Evolutionary conservation across 2,113 vertebrate species (phyloP).

Genomic region (Zapus hudsonius): DNA sequence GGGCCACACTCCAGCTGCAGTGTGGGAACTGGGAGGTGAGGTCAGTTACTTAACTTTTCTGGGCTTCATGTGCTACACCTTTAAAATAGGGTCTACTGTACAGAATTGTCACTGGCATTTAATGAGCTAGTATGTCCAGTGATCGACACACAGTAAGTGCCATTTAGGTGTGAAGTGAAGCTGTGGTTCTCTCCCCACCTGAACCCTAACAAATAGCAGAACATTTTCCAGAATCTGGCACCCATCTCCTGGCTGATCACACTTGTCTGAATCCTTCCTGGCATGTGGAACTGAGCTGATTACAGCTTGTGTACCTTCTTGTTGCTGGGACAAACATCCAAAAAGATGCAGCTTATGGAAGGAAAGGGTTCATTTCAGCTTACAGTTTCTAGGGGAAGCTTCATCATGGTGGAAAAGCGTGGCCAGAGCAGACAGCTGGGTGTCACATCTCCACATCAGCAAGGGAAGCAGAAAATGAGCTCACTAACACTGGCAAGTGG

Average conservation of each 20-base stretch:
- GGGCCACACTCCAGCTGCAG: background rate
- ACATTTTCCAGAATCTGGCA: background rate
- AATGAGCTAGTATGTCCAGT: background rate
- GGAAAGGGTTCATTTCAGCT: too few species aligned
- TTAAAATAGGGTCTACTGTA: background rate
- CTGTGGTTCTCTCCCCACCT: background rate
- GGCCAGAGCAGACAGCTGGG: too few species aligned
- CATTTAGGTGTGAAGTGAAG: background rate
- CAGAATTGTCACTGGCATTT: background rate
- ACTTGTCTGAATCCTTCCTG: background rate
- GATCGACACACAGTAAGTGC: background rate
- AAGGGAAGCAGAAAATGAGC: too few species aligned
- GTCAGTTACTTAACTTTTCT: background rate
- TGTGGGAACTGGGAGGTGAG: background rate
- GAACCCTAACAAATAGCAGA: background rate
- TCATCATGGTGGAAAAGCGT: too few species aligned
- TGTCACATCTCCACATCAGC: too few species aligned
- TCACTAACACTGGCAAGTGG: too few species aligned
- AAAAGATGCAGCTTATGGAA: too few species aligned
- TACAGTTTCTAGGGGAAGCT: too few species aligned
- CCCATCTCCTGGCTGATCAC: accelerated
- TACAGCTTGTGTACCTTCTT: too few species aligned
- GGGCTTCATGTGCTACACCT: background rate
- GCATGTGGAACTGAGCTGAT: background rate
- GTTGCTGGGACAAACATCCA: too few species aligned